Percentiles rank a stretch among this genome's conserved stretches.
phyloP scores from a whole-genome alignment of 2,888 invertebrate genomes.

The Cenopis cana region DNA sequence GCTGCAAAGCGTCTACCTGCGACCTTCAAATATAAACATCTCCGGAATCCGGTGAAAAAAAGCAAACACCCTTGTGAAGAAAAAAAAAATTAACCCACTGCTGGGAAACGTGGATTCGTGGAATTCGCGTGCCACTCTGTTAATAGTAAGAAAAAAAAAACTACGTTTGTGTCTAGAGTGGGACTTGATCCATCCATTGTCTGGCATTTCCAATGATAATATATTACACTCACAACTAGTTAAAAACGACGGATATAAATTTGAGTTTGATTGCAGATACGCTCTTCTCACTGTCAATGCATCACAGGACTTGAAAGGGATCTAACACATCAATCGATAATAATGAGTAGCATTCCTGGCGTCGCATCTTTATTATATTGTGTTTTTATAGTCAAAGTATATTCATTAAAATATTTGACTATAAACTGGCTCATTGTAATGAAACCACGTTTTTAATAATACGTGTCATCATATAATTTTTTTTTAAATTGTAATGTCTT shows the following conservation, averaged over 20 bases:
- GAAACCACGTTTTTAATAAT: neutral
- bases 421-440: constrained; percentile 1
- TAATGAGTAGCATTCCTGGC: constrained; percentile 42
- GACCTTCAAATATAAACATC: constrained; percentile 76
- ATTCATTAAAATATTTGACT: constrained; percentile 5
- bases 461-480: neutral
- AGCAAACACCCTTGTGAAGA: constrained; percentile 76
- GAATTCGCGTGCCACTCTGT: constrained; percentile 79
- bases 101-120: constrained; percentile 78
- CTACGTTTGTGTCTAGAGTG: constrained; percentile 62
- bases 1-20: constrained; percentile 61
- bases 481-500: neutral
- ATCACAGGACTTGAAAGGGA: constrained; percentile 22
- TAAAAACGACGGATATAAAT: constrained; percentile 2
- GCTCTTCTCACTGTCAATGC: neutral
- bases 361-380: constrained; percentile 29
- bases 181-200: constrained; percentile 56
- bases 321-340: constrained; percentile 42
- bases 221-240: constrained; percentile 18
- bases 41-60: constrained; percentile 72
- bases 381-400: constrained; percentile 12
- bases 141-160: constrained; percentile 42
- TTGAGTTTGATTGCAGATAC: neutral
- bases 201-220: constrained; percentile 50
- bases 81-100: constrained; percentile 66